A percentile compares a stretch with the other conserved stretches of the same genome.
These are phyloP conservation scores for Stenodema calcarata DNA, from an alignment of 2,888 invertebrate species.

Conservation along the genomic window DNA sequence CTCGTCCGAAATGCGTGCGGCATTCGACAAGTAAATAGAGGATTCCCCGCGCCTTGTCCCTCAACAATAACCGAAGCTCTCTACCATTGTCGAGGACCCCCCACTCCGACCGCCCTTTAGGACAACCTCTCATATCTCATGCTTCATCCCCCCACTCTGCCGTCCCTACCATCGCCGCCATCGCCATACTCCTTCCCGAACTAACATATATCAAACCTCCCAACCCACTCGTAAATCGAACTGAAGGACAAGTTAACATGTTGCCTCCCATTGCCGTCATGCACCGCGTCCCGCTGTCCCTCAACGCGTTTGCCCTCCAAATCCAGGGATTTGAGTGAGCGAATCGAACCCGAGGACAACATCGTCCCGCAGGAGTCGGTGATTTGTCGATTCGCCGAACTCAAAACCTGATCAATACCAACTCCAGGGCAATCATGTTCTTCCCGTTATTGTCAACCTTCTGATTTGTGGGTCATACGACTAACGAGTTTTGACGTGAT, in stretches of 20 bases:
- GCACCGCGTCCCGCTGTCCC: not conserved
- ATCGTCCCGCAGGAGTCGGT: not conserved
- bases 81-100: not conserved
- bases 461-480: not conserved
- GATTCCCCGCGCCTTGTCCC: not conserved
- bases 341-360: not conserved
- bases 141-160: not conserved
- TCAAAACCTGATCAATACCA: not conserved
- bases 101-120: not conserved
- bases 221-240: slow-evolving; percentile 37
- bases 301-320: not conserved
- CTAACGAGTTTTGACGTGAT: not conserved
- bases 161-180: not conserved
- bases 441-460: not conserved
- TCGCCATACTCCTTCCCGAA: not conserved
- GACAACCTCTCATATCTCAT: slow-evolving; percentile 37
- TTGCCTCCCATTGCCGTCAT: not conserved
- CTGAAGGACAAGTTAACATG: slow-evolving; percentile 41
- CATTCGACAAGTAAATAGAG: slow-evolving; percentile 7
- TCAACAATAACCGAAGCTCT: slow-evolving; percentile 6
- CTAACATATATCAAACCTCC: not conserved
- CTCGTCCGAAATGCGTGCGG: not conserved
- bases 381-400: not conserved
- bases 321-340: not conserved
- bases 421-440: not conserved